A percentile compares a stretch with the other conserved stretches of the same genome.
Evolutionary conservation across 1,140 invertebrate genomes (phyloP).

Genomic region (Homarus americanus): DNA sequence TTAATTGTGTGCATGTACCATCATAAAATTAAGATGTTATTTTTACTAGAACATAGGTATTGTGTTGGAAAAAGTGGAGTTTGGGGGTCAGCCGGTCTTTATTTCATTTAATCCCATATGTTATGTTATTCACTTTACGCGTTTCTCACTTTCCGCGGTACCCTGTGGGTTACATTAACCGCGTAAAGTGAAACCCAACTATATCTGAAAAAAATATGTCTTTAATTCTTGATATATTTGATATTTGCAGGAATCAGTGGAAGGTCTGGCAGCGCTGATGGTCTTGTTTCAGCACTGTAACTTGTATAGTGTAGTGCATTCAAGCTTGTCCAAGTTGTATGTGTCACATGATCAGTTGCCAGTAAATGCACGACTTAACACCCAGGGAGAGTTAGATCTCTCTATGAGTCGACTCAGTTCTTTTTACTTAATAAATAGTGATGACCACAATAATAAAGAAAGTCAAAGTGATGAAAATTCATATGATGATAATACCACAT

Average conservation of each 20-base stretch:
- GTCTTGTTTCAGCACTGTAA: constrained; percentile 51
- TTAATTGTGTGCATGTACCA: too few species aligned
- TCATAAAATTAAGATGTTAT: too few species aligned
- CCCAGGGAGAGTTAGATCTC: constrained; percentile 26
- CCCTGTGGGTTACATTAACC: too few species aligned
- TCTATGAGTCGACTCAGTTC: constrained; percentile 49
- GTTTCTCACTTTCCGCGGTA: too few species aligned
- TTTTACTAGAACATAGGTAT: too few species aligned
- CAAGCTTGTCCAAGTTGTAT: constrained; percentile 8
- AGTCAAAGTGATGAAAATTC: constrained; percentile 7
- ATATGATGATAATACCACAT: background rate
- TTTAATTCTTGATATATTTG: background rate
- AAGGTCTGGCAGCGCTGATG: constrained; percentile 49
- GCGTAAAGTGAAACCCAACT: too few species aligned
- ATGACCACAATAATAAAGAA: background rate
- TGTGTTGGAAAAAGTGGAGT: too few species aligned
- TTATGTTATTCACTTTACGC: too few species aligned
- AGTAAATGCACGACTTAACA: background rate
- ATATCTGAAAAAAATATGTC: too few species aligned
- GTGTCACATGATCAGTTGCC: background rate
- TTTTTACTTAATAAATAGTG: background rate
- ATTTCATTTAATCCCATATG: too few species aligned
- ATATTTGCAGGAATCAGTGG: constrained; percentile 40
- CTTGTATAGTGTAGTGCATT: constrained; percentile 43
- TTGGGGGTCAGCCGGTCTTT: too few species aligned